Evolutionary conservation across 2,888 invertebrate species (phyloP).

Genomic region (Melanostoma mellinum): DNA sequence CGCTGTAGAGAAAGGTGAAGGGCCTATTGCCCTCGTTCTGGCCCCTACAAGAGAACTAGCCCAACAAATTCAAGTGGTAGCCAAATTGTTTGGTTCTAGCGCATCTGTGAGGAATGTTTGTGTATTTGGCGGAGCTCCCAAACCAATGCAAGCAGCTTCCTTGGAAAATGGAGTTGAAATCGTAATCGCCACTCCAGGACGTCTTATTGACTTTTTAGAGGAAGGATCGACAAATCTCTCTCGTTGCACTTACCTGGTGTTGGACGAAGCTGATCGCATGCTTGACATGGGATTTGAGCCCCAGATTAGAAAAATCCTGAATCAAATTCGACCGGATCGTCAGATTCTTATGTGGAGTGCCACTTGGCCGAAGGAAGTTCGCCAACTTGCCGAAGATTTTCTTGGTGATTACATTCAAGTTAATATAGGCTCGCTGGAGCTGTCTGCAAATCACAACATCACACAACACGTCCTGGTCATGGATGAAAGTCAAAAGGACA

Average conservation of each 20-base stretch:
- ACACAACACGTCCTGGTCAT: conserved; percentile 91
- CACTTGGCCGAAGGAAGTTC: conserved; percentile 99
- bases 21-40: conserved; percentile 89
- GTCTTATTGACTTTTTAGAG: conserved; percentile 92
- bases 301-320: conserved; percentile 95
- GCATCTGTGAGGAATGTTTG: conserved; percentile 91
- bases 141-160: conserved; percentile 87
- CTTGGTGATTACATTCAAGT: conserved; percentile 93
- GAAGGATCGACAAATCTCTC: conserved; percentile 88
- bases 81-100: conserved; percentile 89
- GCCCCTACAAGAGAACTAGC: conserved; percentile 91
- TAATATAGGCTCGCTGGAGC: conserved; percentile 91
- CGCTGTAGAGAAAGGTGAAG: conserved; percentile 87
- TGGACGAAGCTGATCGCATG: conserved; percentile 97
- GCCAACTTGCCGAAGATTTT: conserved; percentile 95
- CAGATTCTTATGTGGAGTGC: conserved; percentile 99
- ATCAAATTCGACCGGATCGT: conserved; percentile 95
- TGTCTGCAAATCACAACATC: conserved; percentile 94
- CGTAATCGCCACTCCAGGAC: conserved; percentile 94
- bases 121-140: conserved; percentile 94
- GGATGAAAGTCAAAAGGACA: conserved; percentile 88
- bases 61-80: conserved; percentile 91
- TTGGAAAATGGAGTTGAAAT: conserved; percentile 91
- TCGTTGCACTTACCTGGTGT: conserved; percentile 91
- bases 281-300: conserved; percentile 99